Percentiles rank a stretch among this genome's conserved stretches.
These are phyloP conservation scores for Proteles cristata DNA, from an alignment of 2,113 vertebrate genomes.

Conservation along the genomic window DNA sequence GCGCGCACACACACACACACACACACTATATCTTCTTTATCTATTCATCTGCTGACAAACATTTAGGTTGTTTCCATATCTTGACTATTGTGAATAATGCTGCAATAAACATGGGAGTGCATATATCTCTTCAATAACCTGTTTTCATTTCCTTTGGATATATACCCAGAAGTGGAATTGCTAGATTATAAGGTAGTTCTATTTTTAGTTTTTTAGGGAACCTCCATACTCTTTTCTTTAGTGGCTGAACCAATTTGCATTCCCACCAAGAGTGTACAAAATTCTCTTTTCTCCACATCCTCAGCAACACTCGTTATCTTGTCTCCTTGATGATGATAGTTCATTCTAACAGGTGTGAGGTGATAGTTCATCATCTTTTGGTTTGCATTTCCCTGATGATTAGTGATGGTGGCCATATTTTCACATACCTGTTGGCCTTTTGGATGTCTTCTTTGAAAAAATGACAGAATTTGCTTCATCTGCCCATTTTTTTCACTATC, in stretches of 20 bases:
- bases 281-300: background rate
- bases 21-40: background rate
- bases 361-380: background rate
- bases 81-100: background rate
- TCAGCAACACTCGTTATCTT: background rate
- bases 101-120: background rate
- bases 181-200: background rate
- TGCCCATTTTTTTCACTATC: background rate
- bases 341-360: background rate
- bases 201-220: background rate
- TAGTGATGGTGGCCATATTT: background rate
- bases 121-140: background rate
- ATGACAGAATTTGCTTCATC: background rate
- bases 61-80: background rate
- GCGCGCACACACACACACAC: too few species aligned
- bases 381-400: background rate
- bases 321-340: background rate
- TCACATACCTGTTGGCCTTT: background rate
- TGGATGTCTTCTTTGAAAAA: slow-evolving; percentile 5
- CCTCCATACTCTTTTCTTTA: background rate
- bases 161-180: background rate
- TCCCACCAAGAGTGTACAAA: background rate
- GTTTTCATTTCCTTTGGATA: background rate
- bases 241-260: background rate
- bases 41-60: background rate